Conservation (phyloP, 2,113 vertebrate species). For the Cyanoliseus patagonus region DNA sequence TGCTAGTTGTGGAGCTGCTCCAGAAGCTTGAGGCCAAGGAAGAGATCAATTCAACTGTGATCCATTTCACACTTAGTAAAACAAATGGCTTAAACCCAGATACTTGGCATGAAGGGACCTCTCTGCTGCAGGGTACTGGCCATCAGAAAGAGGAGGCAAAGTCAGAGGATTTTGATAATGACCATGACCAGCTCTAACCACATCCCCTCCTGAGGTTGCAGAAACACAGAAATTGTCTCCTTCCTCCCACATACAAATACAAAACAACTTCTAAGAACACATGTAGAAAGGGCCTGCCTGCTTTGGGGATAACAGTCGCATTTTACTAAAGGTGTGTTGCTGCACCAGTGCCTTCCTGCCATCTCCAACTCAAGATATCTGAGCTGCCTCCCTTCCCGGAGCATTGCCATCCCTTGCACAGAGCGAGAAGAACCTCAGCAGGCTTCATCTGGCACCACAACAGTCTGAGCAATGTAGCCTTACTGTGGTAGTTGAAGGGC, state of each 20-base stretch:
- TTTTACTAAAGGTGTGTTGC: background rate
- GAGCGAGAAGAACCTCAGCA: background rate
- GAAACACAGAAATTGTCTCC: background rate
- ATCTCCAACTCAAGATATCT: background rate
- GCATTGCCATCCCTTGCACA: background rate
- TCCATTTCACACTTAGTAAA: background rate
- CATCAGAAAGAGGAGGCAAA: background rate
- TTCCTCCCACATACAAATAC: background rate
- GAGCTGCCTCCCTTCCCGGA: background rate
- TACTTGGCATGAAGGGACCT: background rate
- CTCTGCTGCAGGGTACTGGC: background rate
- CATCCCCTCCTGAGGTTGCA: slow-evolving; percentile 17
- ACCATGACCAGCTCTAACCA: background rate
- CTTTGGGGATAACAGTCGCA: background rate
- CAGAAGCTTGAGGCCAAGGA: background rate
- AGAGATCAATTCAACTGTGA: background rate
- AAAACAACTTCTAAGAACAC: background rate
- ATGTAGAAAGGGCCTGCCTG: background rate
- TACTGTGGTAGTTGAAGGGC: background rate
- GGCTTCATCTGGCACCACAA: background rate
- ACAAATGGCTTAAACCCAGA: background rate
- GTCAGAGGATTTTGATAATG: background rate
- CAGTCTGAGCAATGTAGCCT: background rate
- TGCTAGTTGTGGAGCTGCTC: background rate
- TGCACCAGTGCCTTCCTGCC: background rate